Percentiles rank a stretch among this genome's conserved stretches.
phyloP scores from a whole-genome alignment of 1,140 invertebrate species.

The Zaprionus vittiger region DNA sequence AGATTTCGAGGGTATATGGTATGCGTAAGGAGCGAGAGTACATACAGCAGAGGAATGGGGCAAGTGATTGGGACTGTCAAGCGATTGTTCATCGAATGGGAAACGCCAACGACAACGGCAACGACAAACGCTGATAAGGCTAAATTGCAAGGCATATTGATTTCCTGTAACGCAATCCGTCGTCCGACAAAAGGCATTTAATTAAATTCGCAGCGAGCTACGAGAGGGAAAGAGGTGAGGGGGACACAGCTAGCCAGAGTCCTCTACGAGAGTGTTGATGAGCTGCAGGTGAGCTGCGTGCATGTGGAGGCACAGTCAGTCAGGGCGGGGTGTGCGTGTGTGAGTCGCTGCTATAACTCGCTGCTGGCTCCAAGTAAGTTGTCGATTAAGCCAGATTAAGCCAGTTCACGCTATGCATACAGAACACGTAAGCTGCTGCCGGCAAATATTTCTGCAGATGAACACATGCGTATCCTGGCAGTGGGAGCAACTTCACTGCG shows the following conservation, averaged over 20 bases:
- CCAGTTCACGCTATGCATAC: slow-evolving; percentile 20
- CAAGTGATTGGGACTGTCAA: slow-evolving; percentile 51
- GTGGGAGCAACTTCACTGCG: not conserved
- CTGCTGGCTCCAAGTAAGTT: not conserved
- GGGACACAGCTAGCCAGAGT: too few species aligned
- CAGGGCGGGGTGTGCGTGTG: not conserved
- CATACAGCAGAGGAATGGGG: not conserved
- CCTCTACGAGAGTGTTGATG: too few species aligned
- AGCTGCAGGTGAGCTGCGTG: not conserved
- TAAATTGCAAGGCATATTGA: slow-evolving; percentile 28
- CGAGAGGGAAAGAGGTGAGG: too few species aligned
- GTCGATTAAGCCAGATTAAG: slow-evolving; percentile 31
- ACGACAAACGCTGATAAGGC: slow-evolving; percentile 51
- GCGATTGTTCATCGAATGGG: slow-evolving; percentile 69
- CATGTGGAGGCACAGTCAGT: slow-evolving; percentile 3
- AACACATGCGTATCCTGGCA: not conserved
- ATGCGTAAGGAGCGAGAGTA: not conserved
- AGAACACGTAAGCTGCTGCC: slow-evolving; percentile 11
- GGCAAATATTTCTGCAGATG: not conserved
- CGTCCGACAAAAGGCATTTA: slow-evolving; percentile 11
- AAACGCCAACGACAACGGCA: slow-evolving; percentile 50
- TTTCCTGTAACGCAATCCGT: slow-evolving; percentile 21
- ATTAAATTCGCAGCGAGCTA: not conserved
- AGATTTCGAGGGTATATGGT: not conserved
- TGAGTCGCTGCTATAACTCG: not conserved